Evolutionary conservation across 2,888 invertebrate species (phyloP).

Genomic region (Sialis fuliginosa): DNA sequence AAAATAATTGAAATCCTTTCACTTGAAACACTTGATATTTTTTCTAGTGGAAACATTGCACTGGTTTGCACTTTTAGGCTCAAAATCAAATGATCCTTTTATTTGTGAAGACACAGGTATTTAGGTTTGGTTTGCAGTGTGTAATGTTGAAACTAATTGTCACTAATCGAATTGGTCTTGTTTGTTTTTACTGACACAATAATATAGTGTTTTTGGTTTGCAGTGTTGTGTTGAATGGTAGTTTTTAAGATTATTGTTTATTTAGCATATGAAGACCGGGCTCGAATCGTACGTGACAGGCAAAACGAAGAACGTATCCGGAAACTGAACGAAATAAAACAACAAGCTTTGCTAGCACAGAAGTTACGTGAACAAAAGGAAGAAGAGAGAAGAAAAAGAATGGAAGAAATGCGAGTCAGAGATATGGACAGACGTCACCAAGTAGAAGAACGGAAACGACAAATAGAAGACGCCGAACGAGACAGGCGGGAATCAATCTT

Average conservation of each 20-base stretch:
- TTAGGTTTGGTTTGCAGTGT: background rate
- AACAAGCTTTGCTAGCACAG: constrained; percentile 77
- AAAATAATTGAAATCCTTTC: constrained; percentile 26
- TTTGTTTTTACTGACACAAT: background rate
- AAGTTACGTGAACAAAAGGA: constrained; percentile 79
- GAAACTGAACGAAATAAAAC: constrained; percentile 75
- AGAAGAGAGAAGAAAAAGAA: constrained; percentile 61
- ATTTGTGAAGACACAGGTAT: too few relatives aligned
- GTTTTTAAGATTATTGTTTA: constrained; percentile 9
- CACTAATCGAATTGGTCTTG: background rate
- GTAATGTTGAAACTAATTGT: background rate
- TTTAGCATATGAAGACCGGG: constrained; percentile 43
- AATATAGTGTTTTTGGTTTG: background rate
- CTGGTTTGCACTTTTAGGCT: constrained; percentile 27
- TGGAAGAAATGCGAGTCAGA: constrained; percentile 63
- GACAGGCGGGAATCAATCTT: constrained; percentile 74
- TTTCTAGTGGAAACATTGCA: constrained; percentile 21
- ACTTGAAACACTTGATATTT: constrained; percentile 14
- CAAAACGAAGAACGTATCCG: constrained; percentile 80
- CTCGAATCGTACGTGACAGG: constrained; percentile 61
- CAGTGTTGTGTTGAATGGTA: background rate
- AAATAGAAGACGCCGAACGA: constrained; percentile 77
- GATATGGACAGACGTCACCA: constrained; percentile 52
- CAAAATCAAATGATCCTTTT: constrained; percentile 17
- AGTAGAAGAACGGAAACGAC: constrained; percentile 67